phyloP scores from a whole-genome alignment of 2,888 invertebrate species.

The Acrobasis consociella region DNA sequence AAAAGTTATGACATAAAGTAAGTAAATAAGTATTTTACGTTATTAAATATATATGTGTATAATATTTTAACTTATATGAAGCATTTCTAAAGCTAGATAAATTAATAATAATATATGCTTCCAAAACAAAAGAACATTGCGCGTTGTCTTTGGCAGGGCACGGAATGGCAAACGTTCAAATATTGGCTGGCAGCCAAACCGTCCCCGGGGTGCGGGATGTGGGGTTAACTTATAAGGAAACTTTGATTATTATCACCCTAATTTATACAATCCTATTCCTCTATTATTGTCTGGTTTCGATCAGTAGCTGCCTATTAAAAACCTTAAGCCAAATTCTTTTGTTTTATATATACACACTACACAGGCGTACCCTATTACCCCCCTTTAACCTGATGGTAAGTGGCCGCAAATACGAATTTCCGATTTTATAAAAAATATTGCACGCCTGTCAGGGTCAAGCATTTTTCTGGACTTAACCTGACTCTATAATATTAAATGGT shows the following conservation, averaged over 20 bases:
- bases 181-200: slow-evolving; percentile 57
- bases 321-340: too few species aligned
- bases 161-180: slow-evolving; percentile 56
- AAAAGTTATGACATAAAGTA: too few species aligned
- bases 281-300: neutral
- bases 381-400: too few species aligned
- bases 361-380: too few species aligned
- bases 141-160: slow-evolving; percentile 56
- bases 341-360: too few species aligned
- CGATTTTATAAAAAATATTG: too few species aligned
- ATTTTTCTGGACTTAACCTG: too few species aligned
- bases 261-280: neutral
- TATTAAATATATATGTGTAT: neutral
- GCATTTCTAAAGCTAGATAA: slow-evolving; percentile 24
- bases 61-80: neutral
- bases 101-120: slow-evolving; percentile 36
- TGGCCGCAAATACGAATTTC: too few species aligned
- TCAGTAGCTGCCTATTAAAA: too few species aligned
- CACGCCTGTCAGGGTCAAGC: too few species aligned
- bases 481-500: too few species aligned
- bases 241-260: slow-evolving; percentile 41
- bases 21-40: too few species aligned
- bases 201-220: slow-evolving; percentile 46
- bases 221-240: slow-evolving; percentile 49
- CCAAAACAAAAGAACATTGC: slow-evolving; percentile 59